Base-by-base conservation (phyloP, 2,113 vertebrate species). In the Leptosomus discolor region DNA sequence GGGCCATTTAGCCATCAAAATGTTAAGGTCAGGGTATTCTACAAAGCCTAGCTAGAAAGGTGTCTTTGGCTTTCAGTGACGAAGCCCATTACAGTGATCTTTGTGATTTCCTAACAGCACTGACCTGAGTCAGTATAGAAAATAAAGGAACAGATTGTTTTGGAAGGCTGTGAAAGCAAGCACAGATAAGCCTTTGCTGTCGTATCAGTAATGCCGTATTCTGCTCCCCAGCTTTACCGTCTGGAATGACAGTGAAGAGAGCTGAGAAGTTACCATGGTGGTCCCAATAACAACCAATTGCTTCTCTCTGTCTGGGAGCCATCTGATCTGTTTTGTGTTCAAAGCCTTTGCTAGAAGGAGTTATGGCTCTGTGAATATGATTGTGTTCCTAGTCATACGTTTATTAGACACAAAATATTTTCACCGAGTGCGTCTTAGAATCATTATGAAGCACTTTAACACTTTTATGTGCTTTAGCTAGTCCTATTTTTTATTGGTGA, bases 391-490 rank as follows among this genome's bases (percentile, higher is more conserved):
- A 95, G 39, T 90, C 92, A 92, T 46, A 57, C 39, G 30, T 93
- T 95, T 96, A 85, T 96, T 93, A 94, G 91, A 95, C 54, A 51
- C 23, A 57, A 94, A 94, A 85, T 92, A 91, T 90, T 97, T 94
- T 92, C 69, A 48, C 65, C 15, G 36, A 88, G 83, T 34, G 36
- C 15, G 87, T 96, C 67, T 96, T 60, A 92, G 78, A 94, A 84
- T 32, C 29, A 70, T 84, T 81, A 63, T 50, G 91, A 86, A 94
- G 63, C 53, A 86, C 60, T 76, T 74, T 6, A 84, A 90, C 9
- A 27, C 15, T 86, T 93, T 60, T 60, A 20, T 37, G 19, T 48
- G 60, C 37, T 91, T 86, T 57, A 93, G 30, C 24, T 29, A 57
- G 36, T 21, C 18, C 50, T 92, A 19, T 57, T 74, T 65, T 90